These are phyloP conservation scores for Drosophila malerkotliana DNA, from an alignment of 1,140 invertebrate genomes.

Conservation along the genomic window DNA sequence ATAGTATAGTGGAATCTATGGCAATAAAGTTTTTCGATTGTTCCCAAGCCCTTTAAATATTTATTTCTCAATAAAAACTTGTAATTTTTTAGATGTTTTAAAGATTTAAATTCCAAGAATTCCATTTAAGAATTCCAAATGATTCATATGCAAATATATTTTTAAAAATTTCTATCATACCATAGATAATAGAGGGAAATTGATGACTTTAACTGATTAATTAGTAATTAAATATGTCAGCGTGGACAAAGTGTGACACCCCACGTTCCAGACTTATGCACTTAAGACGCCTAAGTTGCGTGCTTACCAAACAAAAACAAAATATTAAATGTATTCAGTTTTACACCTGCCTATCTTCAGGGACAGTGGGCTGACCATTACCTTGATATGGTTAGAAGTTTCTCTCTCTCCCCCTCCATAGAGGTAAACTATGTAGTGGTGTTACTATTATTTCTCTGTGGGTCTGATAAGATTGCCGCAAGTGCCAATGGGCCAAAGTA, in stretches of 20 bases:
- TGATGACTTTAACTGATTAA: neutral
- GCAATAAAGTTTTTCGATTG: too few species aligned
- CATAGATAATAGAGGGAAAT: neutral
- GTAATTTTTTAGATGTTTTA: neutral
- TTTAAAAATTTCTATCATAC: neutral
- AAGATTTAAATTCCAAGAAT: neutral
- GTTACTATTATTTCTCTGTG: slow-evolving; percentile 2
- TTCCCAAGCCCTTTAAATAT: too few species aligned
- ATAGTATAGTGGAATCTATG: too few species aligned
- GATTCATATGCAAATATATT: slow-evolving; percentile 16
- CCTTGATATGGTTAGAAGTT: neutral
- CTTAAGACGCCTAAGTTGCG: slow-evolving; percentile 3
- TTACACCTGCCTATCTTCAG: slow-evolving; percentile 9
- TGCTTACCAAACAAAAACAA: neutral
- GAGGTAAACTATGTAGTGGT: slow-evolving; percentile 5
- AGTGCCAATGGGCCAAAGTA: slow-evolving; percentile 43
- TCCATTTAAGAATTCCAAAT: neutral
- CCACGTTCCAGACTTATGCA: neutral
- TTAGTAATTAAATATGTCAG: neutral
- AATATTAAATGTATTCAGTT: slow-evolving; percentile 14
- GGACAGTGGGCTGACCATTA: slow-evolving; percentile 33
- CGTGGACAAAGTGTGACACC: neutral
- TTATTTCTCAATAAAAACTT: too few species aligned
- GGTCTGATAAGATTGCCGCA: slow-evolving; percentile 39
- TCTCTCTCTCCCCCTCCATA: neutral